Evolutionary conservation across 1,140 invertebrate species (phyloP).

Genomic region (Halyomorpha halys): DNA sequence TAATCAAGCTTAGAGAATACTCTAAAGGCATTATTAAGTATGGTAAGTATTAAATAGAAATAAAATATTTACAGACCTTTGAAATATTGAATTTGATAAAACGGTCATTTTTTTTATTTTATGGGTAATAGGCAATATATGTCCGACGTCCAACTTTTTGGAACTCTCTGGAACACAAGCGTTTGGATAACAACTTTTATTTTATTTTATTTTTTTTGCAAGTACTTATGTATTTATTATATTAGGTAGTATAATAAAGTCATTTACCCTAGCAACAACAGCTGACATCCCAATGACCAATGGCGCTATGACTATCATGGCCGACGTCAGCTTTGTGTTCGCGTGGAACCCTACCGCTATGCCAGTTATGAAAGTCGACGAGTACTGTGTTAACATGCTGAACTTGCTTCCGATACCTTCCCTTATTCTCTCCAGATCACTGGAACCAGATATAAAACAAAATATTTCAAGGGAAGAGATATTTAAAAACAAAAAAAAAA

Average conservation of each 20-base stretch:
- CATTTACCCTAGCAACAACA: constrained; percentile 41
- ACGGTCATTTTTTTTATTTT: too few species aligned
- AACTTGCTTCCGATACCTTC: constrained; percentile 85
- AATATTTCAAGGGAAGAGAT: not conserved
- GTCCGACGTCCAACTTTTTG: too few species aligned
- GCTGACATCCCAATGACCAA: constrained; percentile 52
- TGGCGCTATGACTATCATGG: constrained; percentile 68
- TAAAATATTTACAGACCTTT: too few species aligned
- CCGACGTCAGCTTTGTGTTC: constrained; percentile 71
- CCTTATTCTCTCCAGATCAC: constrained; percentile 78
- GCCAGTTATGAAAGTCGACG: constrained; percentile 55
- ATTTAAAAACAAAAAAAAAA: too few species aligned
- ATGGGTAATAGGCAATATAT: too few species aligned
- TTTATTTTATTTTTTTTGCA: too few species aligned
- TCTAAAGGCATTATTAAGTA: too few species aligned
- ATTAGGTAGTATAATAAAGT: not conserved
- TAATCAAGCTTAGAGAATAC: too few species aligned
- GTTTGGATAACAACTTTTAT: too few species aligned
- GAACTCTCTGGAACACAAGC: too few species aligned
- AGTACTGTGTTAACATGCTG: constrained; percentile 61
- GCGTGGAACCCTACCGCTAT: constrained; percentile 61
- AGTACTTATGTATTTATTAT: not conserved
- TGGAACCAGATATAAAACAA: constrained; percentile 34
- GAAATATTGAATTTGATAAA: too few species aligned
- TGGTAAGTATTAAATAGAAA: too few species aligned